A percentile compares a stretch with the other conserved stretches of the same genome.
phyloP scores from a whole-genome alignment of 2,888 invertebrate species.

The Drosophila affinis region DNA sequence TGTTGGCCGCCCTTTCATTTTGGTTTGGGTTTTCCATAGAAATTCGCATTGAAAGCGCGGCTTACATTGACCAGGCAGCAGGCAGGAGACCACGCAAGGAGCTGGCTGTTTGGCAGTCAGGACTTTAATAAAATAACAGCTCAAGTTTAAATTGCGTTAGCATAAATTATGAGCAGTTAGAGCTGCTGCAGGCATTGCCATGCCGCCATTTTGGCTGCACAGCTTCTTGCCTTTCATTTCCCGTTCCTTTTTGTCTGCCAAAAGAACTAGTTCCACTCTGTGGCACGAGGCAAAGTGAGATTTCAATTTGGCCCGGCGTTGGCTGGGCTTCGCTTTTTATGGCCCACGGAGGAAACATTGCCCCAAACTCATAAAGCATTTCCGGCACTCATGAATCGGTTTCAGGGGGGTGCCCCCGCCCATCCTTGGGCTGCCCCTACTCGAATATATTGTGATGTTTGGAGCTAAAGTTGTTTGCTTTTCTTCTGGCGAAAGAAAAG shows the following conservation, averaged over 20 bases:
- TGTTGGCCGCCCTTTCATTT: conserved; percentile 17
- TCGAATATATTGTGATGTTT: conserved; percentile 33
- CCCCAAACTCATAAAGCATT: conserved; percentile 73
- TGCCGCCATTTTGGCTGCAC: conserved; percentile 54
- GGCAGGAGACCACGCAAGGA: background rate
- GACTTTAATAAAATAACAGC: conserved; percentile 75
- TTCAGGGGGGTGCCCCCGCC: conserved; percentile 30
- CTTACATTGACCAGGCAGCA: conserved; percentile 31
- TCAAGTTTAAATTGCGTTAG: conserved; percentile 80
- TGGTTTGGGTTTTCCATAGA: conserved; percentile 1
- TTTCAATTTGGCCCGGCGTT: conserved; percentile 67
- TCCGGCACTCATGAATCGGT: conserved; percentile 75
- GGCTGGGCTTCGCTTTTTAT: conserved; percentile 66
- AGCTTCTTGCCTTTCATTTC: conserved; percentile 7
- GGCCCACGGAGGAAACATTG: conserved; percentile 62
- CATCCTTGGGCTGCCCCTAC: background rate
- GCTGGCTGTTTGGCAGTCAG: conserved; percentile 10
- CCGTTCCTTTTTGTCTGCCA: conserved; percentile 13
- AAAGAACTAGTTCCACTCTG: conserved; percentile 35
- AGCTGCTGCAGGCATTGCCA: conserved; percentile 42
- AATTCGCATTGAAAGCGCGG: conserved; percentile 47
- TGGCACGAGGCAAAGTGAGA: conserved; percentile 51
- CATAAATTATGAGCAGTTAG: conserved; percentile 79
- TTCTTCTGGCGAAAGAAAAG: conserved; percentile 50
- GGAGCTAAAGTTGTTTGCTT: conserved; percentile 49